phyloP scores from a whole-genome alignment of 2,797 vertebrate species.

The Sebastes diploproa region DNA sequence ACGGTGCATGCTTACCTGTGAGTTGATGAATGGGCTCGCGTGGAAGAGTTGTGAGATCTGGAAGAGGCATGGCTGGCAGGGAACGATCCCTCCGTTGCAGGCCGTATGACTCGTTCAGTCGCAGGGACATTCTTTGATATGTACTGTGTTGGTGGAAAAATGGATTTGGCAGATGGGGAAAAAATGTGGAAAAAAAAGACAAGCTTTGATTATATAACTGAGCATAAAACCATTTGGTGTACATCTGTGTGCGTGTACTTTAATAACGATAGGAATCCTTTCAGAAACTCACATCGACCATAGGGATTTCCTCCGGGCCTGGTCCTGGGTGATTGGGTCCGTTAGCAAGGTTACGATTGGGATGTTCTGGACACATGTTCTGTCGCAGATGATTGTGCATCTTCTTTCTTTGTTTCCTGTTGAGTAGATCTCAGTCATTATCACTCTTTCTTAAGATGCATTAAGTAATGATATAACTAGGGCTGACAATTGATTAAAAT shows the following conservation, averaged over 20 bases:
- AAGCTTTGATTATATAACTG: constrained; percentile 5
- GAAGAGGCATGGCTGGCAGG: constrained; percentile 95
- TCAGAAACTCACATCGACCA: constrained; percentile 90
- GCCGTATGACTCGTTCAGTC: constrained; percentile 92
- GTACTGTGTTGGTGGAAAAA: constrained; percentile 82
- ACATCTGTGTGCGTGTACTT: neutral
- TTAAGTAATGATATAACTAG: neutral
- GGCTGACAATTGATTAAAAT: no score
- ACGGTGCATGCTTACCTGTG: constrained; percentile 82
- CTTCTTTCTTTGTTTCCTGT: constrained; percentile 96
- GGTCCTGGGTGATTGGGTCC: constrained; percentile 96
- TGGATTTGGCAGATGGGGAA: constrained; percentile 36
- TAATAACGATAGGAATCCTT: constrained; percentile 12
- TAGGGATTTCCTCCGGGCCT: constrained; percentile 95
- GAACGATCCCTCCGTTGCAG: constrained; percentile 92
- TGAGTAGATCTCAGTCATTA: constrained; percentile 14
- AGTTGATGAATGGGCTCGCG: constrained; percentile 93
- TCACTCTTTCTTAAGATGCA: neutral
- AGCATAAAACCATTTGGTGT: constrained; percentile 22
- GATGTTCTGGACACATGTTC: constrained; percentile 96
- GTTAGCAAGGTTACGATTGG: constrained; percentile 92
- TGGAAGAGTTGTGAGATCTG: constrained; percentile 96
- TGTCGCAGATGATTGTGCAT: constrained; percentile 97
- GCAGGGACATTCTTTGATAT: constrained; percentile 95
- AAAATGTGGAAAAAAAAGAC: constrained; percentile 11